Conservation (phyloP, 2,888 invertebrate genomes). For the Drosophila formosana region DNA sequence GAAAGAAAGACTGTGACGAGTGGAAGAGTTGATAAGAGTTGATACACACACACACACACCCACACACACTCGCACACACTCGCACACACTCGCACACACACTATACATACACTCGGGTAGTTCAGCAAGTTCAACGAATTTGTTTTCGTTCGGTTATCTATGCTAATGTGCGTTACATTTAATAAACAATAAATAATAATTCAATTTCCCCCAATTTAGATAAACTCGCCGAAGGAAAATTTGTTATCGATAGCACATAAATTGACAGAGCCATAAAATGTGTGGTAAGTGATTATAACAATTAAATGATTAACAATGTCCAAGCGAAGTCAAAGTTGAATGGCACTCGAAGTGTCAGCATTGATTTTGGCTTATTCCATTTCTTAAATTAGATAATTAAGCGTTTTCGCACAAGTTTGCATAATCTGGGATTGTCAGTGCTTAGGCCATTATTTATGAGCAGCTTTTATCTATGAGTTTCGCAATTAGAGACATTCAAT, state of each 20-base stretch:
- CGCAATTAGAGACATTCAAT: slow-evolving; percentile 16
- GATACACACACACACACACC: slow-evolving; percentile 46
- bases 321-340: neutral
- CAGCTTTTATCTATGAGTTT: slow-evolving; percentile 4
- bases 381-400: neutral
- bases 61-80: neutral
- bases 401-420: neutral
- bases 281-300: slow-evolving; percentile 47
- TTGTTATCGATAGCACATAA: neutral
- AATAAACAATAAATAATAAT: neutral
- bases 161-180: neutral
- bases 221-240: neutral
- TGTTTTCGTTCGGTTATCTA: neutral
- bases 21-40: slow-evolving; percentile 60
- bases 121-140: slow-evolving; percentile 12
- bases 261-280: slow-evolving; percentile 32
- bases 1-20: slow-evolving; percentile 37
- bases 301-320: neutral
- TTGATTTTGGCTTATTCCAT: neutral
- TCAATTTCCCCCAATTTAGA: slow-evolving; percentile 13
- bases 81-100: neutral
- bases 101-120: neutral
- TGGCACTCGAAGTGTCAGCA: neutral
- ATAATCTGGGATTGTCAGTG: neutral
- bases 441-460: neutral